These are phyloP conservation scores for Podarcis raffonei DNA, from an alignment of 2,113 vertebrate genomes.

Conservation along the genomic window DNA sequence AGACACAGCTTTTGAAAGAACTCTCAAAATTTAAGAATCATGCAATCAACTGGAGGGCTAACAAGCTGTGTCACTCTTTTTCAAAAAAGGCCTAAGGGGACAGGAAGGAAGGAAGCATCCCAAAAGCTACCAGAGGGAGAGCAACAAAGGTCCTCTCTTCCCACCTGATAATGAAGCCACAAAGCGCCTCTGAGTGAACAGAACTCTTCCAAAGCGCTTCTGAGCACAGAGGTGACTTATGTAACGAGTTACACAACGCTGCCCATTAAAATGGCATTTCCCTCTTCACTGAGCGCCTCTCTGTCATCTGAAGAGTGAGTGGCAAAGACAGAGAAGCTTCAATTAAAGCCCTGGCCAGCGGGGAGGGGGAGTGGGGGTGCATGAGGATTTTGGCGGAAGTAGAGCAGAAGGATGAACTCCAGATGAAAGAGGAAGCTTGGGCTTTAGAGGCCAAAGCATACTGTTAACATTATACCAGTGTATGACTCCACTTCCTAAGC, in stretches of 20 bases:
- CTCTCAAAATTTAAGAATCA: not conserved
- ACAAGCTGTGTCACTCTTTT: not conserved
- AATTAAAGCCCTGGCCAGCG: slow-evolving; percentile 32
- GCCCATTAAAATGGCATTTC: slow-evolving; percentile 67
- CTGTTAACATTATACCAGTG: no score
- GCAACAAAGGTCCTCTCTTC: slow-evolving; percentile 45
- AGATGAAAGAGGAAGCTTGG: not conserved
- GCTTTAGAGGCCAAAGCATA: no score
- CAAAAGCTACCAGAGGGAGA: slow-evolving; percentile 58
- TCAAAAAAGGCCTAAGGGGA: slow-evolving; percentile 50
- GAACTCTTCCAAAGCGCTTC: slow-evolving; percentile 50
- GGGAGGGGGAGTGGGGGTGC: not conserved
- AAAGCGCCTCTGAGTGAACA: slow-evolving; percentile 62
- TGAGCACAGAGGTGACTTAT: slow-evolving; percentile 65
- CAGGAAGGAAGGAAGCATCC: slow-evolving; percentile 23
- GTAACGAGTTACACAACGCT: slow-evolving; percentile 68
- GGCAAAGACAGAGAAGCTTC: slow-evolving; percentile 60
- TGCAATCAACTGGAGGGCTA: not conserved
- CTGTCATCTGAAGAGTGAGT: slow-evolving; percentile 53
- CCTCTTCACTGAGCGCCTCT: slow-evolving; percentile 67
- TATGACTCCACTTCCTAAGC: no score
- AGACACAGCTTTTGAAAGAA: not conserved
- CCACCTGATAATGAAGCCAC: slow-evolving; percentile 52
- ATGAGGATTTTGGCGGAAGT: not conserved
- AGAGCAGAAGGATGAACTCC: not conserved